Evolutionary conservation across 2,888 invertebrate genomes (phyloP).

Genomic region (Adineta ricciae): DNA sequence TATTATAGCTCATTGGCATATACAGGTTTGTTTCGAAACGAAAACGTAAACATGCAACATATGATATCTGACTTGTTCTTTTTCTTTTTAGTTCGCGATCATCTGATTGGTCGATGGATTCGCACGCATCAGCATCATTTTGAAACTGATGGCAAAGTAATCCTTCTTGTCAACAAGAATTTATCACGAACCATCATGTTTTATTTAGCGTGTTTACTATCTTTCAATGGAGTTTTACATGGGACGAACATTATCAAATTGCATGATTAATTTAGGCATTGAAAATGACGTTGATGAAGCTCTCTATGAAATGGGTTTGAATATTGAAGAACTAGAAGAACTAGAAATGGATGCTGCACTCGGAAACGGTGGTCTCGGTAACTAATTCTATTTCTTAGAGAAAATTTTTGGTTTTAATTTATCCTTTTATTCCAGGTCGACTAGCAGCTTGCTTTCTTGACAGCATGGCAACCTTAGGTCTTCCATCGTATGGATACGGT

Average conservation of each 20-base stretch:
- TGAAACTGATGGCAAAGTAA: conserved; percentile 72
- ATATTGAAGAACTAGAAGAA: conserved; percentile 93
- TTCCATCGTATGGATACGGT: conserved; percentile 98
- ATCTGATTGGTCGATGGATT: conserved; percentile 95
- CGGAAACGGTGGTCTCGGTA: conserved; percentile 90
- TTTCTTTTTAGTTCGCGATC: conserved; percentile 67
- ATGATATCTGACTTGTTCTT: too few relatives aligned
- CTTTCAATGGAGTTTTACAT: conserved; percentile 97
- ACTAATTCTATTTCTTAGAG: neutral
- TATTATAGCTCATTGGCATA: conserved; percentile 95
- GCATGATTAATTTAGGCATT: conserved; percentile 97
- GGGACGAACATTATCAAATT: conserved; percentile 92
- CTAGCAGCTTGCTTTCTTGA: conserved; percentile 96
- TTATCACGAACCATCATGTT: too few relatives aligned
- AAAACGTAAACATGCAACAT: too few relatives aligned
- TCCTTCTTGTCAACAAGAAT: too few relatives aligned
- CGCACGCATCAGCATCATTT: conserved; percentile 97
- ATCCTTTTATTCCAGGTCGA: conserved; percentile 51
- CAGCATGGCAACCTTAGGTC: conserved; percentile 91
- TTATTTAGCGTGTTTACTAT: conserved; percentile 86
- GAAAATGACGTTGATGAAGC: conserved; percentile 95
- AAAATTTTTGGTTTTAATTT: too few relatives aligned
- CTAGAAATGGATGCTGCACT: conserved; percentile 95
- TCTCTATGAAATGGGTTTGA: conserved; percentile 82
- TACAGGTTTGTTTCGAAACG: conserved; percentile 58